Evolutionary conservation across 1,140 invertebrate genomes (phyloP), one percentile per base, ranked within the genome.

Genomic region (Drepana arcuata): DNA sequence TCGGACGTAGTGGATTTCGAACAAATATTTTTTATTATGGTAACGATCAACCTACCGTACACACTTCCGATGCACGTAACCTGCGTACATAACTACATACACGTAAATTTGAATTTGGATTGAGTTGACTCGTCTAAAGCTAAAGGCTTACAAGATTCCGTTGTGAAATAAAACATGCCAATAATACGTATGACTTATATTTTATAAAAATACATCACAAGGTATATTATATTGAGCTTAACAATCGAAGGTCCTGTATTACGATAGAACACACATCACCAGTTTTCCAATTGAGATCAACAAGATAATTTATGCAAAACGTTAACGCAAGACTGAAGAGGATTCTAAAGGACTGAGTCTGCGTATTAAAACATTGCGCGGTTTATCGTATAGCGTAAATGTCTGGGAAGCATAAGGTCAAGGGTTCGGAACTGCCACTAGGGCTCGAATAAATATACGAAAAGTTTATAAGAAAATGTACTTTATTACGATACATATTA

Each of bases 131-230:
- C n/a, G n/a, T n/a, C n/a, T n/a, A n/a, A n/a, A n/a, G n/a, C n/a
- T n/a, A n/a, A n/a, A n/a, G n/a, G n/a, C n/a, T n/a, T n/a, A n/a
- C n/a, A n/a, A n/a, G n/a, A n/a, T n/a, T n/a, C n/a, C n/a, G n/a
- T n/a, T n/a, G n/a, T 48, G 39, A 60, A 61, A 53, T 32, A 30
- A 12, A 34, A 29, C 16, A 23, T 33, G 33, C 39, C 24, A 45
- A 41, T 37, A 49, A 50, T 53, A 47, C 49, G 42, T 56, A 60
- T 35, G 38, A 58, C 33, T 55, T 52, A 52, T 54, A 41, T 60
- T 48, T 54, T 63, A 75, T 51, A 78, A 79, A 80, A 80, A 77
- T 79, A 79, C 74, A 79, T 77, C 68, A 77, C 70, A 77, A 69
- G 71, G 60, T 74, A 73, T 63, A 61, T 49, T 63, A 75, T 73